Evolutionary conservation across 2,797 vertebrate species (phyloP).

Genomic region (Strix occidentalis): DNA sequence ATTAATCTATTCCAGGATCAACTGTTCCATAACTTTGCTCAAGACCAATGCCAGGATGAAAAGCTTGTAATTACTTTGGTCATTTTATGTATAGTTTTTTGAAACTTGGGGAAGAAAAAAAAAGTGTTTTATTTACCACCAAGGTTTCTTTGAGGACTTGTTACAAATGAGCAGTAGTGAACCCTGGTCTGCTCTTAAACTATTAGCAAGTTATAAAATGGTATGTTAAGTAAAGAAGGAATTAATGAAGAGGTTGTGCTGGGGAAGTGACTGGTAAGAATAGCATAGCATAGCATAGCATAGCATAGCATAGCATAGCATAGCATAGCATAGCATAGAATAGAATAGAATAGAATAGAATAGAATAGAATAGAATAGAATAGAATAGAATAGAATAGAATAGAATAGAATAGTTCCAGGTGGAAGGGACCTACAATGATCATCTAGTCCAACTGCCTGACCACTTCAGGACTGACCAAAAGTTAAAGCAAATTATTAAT

Average conservation of each 20-base stretch:
- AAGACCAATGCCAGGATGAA: not conserved
- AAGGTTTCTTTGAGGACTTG: not conserved
- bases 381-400: not conserved
- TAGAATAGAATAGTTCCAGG: too few relatives aligned
- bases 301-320: not conserved
- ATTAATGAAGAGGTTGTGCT: not conserved
- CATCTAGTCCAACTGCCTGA: not conserved
- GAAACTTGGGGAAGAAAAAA: not conserved
- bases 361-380: not conserved
- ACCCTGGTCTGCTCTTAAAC: not conserved
- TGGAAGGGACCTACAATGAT: accelerated
- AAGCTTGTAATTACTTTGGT: not conserved
- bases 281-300: not conserved
- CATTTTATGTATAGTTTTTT: not conserved
- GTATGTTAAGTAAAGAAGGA: not conserved
- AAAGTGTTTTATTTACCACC: not conserved
- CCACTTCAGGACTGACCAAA: not conserved
- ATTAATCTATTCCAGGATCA: not conserved
- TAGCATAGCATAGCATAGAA: not conserved
- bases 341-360: not conserved
- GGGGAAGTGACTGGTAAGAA: not conserved
- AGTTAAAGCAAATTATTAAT: not conserved
- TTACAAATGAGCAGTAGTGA: not conserved
- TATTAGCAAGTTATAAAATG: not conserved
- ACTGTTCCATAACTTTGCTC: not conserved